Base-by-base conservation (phyloP, 2,797 vertebrate genomes). In the Oceanodroma leucorhoa region DNA sequence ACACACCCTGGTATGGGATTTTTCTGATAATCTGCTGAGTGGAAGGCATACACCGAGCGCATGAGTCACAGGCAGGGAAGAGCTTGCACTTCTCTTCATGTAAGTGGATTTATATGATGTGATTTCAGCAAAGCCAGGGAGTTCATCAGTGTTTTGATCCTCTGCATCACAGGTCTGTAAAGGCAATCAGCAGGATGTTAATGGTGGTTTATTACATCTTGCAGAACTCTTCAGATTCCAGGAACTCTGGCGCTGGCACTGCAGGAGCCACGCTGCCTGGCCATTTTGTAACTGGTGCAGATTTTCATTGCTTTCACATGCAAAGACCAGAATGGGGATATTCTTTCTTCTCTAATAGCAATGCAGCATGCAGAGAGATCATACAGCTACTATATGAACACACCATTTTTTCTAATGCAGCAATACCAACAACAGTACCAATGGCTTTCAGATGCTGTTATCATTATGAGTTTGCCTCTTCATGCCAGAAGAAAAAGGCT, bases 341-440 rank as follows among this genome's bases (percentile, higher is more conserved):
- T 79, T 96, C 79, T 92, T 90, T 95, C 91, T 96, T 95, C 91
- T 82, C 43, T 96, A 92, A 89, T 87, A 95, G 82, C 94, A 90
- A 86, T 32, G 7, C 94, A 96, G 96, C 97, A 97, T 97, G 97
- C 97, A 96, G 95, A 78, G 96, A 97, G 94, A 97, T 95, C 87
- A 67, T 88, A 88, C 71, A 94, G 94, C 79, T 98, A 77, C 87
- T 90, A 86, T 43, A 69, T 86, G 95, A 97, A 97, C 88, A 97
- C 95, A 96, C 51, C 43, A 32, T 92, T 97, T 97, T 97, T 97
- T 78, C 93, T 97, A 97, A 89, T 79, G 92, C 95, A 98, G 95
- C 94, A 92, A 97, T 96, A 96, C 87, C 72, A 90, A 89, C 91
- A 96, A 90, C 92, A 90, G 90, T 97, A 97, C 91, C 87, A 93